A percentile compares a stretch with the other conserved stretches of the same genome.
phyloP scores from a whole-genome alignment of 2,797 vertebrate species.

The Chaetodon trifasciatus region DNA sequence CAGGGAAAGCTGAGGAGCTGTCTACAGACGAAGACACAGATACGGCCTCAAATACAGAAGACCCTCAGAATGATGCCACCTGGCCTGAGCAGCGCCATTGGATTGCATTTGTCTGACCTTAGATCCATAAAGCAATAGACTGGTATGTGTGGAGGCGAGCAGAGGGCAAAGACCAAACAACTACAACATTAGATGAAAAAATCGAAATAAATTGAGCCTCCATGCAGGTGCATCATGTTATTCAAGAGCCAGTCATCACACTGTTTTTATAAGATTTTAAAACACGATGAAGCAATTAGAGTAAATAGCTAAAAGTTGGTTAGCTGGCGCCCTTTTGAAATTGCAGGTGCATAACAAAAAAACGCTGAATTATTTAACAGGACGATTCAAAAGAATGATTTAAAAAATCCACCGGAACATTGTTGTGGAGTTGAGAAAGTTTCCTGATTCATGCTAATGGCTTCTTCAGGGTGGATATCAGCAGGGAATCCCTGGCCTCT shows the following conservation, averaged over 20 bases:
- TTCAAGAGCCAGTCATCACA: background rate
- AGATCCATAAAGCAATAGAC: background rate
- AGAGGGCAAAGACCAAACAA: background rate
- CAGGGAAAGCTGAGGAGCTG: constrained; percentile 54
- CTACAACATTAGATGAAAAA: background rate
- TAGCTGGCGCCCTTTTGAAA: background rate
- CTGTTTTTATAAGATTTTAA: constrained; percentile 2
- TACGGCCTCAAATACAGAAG: constrained; percentile 6
- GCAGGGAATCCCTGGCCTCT: constrained; percentile 3
- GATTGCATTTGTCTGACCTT: constrained; percentile 13
- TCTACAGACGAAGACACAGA: constrained; percentile 48
- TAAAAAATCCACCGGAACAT: background rate
- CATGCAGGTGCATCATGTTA: background rate
- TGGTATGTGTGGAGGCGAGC: background rate
- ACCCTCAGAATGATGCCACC: background rate
- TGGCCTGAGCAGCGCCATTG: background rate
- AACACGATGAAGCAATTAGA: background rate
- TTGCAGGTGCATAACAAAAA: background rate
- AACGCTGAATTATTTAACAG: constrained; percentile 23
- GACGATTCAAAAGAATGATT: constrained; percentile 12
- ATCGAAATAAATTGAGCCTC: background rate
- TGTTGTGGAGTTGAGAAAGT: constrained; percentile 10
- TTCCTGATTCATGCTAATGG: background rate
- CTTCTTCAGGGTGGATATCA: constrained; percentile 24
- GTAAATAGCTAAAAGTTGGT: background rate